Conservation (phyloP, 2,113 vertebrate genomes). For the Dromaius novaehollandiae region DNA sequence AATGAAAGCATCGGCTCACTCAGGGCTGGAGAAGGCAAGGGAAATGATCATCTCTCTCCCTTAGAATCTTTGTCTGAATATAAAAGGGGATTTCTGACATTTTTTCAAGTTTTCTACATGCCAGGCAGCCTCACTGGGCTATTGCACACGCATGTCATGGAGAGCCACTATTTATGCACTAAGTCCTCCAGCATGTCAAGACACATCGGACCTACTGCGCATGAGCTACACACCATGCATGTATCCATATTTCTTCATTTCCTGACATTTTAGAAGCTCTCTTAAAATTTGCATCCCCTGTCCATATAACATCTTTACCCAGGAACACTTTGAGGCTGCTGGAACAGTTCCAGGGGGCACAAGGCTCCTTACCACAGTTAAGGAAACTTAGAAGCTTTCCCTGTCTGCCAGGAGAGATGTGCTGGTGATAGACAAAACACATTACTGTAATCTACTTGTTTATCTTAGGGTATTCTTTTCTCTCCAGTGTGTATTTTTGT, state of each 20-base stretch:
- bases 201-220: background rate
- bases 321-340: rapidly evolving
- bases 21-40: background rate
- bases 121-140: background rate
- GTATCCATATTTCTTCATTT: rapidly evolving
- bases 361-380: rapidly evolving
- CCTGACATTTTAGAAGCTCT: background rate
- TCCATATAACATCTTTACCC: background rate
- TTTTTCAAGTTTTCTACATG: background rate
- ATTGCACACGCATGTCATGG: background rate
- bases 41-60: background rate
- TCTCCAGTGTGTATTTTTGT: background rate
- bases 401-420: background rate
- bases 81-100: background rate
- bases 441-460: background rate
- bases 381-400: rapidly evolving
- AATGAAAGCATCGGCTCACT: background rate
- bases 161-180: background rate
- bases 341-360: background rate
- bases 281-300: background rate
- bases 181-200: background rate
- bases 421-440: background rate
- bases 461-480: background rate
- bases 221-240: background rate
- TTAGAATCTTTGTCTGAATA: background rate